Evolutionary conservation across 2,888 invertebrate genomes (phyloP), one percentile per base, ranked within the genome.

Genomic region (Ephialtes manifestator): DNA sequence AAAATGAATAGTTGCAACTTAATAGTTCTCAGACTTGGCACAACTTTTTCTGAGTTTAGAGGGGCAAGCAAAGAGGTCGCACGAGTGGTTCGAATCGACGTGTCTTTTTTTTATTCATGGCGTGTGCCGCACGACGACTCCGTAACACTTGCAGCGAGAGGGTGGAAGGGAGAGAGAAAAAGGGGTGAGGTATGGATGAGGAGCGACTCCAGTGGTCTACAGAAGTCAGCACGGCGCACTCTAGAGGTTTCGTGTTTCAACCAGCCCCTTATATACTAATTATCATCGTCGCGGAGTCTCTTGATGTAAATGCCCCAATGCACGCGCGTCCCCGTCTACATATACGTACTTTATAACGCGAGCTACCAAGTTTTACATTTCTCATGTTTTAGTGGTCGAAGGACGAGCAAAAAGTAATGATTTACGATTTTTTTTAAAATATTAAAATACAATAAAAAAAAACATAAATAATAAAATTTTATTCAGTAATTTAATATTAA

Each of bases 211-310:
- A 93, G 92, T 91, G 92, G 91, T 92, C 92, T 93, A 93, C 90
- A 93, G 90, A 93, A 92, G 90, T 92, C 92, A 91, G 91, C 89
- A 87, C 90, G 85, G 91, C 91, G 92, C 88, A 90, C 89, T 92
- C 91, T 92, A 92, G 91, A 87, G 92, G 89, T 89, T 92, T 90
- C 89, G 89, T 85, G 90, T 92, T 92, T 91, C 90, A 90, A 88
- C 90, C 89, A 90, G 84, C 89, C 91, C 88, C 92, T 92, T 91
- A 90, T 91, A 88, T 90, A 92, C 93, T 93, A 93, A 93, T 93
- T 93, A 93, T 93, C 93, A 91, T 92, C 92, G 90, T 93, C 91
- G 88, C 89, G 89, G 86, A 90, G 91, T 91, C 92, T 92, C 93
- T 93, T 91, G 89, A 92, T 90, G 89, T 90, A 90, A 92, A 93